phyloP scores from a whole-genome alignment of 2,113 vertebrate species.

The Ovis canadensis region DNA sequence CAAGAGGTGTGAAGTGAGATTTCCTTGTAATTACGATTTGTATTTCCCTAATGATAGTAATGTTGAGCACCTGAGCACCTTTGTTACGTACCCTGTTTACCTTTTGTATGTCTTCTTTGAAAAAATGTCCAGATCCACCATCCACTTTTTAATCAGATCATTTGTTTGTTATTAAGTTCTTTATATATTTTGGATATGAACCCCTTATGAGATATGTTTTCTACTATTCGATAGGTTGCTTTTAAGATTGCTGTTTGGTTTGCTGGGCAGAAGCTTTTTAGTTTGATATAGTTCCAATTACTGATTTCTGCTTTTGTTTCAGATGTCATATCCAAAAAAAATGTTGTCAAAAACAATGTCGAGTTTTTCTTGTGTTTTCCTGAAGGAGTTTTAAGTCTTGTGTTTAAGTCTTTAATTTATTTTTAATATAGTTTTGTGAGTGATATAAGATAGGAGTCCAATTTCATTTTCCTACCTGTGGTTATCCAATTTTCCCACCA shows the following conservation, averaged over 20 bases:
- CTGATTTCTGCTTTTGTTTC: not conserved
- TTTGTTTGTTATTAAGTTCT: not conserved
- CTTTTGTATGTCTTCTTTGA: not conserved
- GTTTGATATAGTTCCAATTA: not conserved
- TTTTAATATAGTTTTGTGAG: not conserved
- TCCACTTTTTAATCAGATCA: not conserved
- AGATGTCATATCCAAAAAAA: not conserved
- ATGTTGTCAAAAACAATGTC: not conserved
- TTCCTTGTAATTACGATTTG: not conserved
- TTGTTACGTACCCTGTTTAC: not conserved
- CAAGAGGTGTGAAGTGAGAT: not conserved
- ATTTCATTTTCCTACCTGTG: not conserved
- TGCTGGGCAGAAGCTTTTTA: not conserved
- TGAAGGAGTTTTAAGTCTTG: not conserved
- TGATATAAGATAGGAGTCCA: not conserved
- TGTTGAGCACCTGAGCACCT: not conserved
- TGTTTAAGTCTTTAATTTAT: not conserved
- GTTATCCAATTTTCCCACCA: not conserved
- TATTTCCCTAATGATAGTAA: not conserved
- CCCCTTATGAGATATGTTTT: not conserved
- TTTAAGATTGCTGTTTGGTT: not conserved
- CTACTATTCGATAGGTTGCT: not conserved
- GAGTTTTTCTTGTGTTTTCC: not conserved
- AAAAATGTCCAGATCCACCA: not conserved
- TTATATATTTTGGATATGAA: not conserved